phyloP scores from a whole-genome alignment of 2,888 invertebrate genomes.

The Oeneis ivallda region DNA sequence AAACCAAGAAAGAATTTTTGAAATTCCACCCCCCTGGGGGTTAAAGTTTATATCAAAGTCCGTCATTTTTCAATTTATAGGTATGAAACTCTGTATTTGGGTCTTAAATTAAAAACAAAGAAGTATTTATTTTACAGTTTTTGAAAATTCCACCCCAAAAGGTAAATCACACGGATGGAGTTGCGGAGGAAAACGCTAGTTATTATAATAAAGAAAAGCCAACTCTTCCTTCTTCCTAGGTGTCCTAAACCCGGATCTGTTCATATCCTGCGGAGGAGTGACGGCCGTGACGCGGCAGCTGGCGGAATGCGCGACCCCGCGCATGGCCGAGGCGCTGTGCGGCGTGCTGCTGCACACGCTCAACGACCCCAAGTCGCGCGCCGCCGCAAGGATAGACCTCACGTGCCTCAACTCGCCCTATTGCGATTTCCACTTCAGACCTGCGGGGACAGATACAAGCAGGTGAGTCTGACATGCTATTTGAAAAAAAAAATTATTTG shows the following conservation, averaged over 20 bases:
- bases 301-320: slow-evolving; percentile 92
- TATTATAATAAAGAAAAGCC: background rate
- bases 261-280: slow-evolving; percentile 92
- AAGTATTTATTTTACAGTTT: no score
- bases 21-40: no score
- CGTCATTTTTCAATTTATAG: no score
- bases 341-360: slow-evolving; percentile 92
- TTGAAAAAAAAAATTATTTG: no score
- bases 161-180: no score
- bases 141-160: no score
- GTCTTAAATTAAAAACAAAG: no score
- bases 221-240: slow-evolving; percentile 69
- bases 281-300: slow-evolving; percentile 91
- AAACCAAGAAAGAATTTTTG: no score
- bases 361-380: slow-evolving; percentile 91
- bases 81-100: no score
- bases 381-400: slow-evolving; percentile 88
- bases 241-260: slow-evolving; percentile 89
- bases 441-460: slow-evolving; percentile 86
- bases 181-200: no score
- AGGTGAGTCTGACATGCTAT: slow-evolving; percentile 70
- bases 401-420: slow-evolving; percentile 94
- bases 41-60: no score
- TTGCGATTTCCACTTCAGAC: slow-evolving; percentile 92
- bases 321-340: slow-evolving; percentile 94